These are phyloP conservation scores for Papilio helenus DNA, from an alignment of 1,140 invertebrate genomes.

Conservation along the genomic window DNA sequence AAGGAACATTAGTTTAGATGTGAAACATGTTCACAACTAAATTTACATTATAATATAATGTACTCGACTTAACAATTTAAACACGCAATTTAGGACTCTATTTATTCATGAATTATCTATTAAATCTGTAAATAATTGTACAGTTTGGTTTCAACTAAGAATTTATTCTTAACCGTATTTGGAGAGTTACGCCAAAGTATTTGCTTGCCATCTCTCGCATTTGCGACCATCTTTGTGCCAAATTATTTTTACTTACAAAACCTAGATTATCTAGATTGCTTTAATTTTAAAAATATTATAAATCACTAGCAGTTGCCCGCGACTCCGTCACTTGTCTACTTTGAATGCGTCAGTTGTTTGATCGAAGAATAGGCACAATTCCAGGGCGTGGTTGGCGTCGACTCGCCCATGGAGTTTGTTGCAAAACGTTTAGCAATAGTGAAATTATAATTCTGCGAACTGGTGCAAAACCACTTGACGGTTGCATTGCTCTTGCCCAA, in stretches of 20 bases:
- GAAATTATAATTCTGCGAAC: constrained; percentile 80
- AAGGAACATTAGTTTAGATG: constrained; percentile 19
- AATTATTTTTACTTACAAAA: no score
- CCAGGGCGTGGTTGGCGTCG: constrained; percentile 75
- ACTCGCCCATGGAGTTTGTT: constrained; percentile 69
- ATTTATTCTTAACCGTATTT: not conserved
- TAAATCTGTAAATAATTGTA: not conserved
- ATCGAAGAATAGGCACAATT: constrained; percentile 71
- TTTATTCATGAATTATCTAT: not conserved
- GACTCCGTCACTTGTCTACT: no score
- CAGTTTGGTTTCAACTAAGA: not conserved
- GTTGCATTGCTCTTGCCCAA: constrained; percentile 67
- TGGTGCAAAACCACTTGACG: constrained; percentile 73
- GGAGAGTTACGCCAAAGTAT: not conserved
- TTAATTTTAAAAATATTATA: no score
- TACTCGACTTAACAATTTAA: constrained; percentile 5
- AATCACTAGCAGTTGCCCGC: no score
- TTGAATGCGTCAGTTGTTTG: constrained; percentile 35
- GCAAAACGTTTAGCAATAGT: constrained; percentile 75
- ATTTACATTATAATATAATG: constrained; percentile 14
- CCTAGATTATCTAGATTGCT: no score
- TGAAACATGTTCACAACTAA: constrained; percentile 21
- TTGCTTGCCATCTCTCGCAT: not conserved
- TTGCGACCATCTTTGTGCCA: no score
- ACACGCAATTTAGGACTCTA: constrained; percentile 4